These are phyloP conservation scores for Microhierax caerulescens DNA, from an alignment of 2,797 vertebrate genomes.

Conservation along the genomic window DNA sequence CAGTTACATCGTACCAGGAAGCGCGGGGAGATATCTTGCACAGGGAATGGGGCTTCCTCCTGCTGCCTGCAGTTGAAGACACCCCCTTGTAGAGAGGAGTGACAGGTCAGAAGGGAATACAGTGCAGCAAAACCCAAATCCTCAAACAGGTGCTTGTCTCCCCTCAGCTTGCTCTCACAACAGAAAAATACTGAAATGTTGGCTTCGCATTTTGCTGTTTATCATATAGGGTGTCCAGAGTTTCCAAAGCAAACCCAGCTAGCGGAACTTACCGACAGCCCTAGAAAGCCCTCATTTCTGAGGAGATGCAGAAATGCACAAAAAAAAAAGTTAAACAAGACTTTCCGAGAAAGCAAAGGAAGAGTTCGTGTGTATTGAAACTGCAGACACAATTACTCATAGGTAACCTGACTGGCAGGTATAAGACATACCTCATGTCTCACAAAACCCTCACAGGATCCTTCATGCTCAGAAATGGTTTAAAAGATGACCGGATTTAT, in stretches of 20 bases:
- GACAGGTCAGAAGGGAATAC: neutral
- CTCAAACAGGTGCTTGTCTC: neutral
- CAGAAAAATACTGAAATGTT: neutral
- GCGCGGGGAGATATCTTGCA: neutral
- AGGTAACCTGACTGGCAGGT: neutral
- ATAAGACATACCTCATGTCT: neutral
- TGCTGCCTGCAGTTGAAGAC: neutral
- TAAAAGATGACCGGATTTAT: neutral
- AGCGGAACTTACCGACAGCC: neutral
- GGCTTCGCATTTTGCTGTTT: neutral
- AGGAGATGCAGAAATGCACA: neutral
- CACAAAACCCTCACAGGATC: neutral
- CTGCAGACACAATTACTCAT: neutral
- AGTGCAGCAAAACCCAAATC: neutral
- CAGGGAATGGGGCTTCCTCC: neutral
- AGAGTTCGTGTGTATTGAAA: neutral
- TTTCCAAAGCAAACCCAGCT: neutral
- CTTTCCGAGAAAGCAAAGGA: neutral
- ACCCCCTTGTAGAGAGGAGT: neutral
- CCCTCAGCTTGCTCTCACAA: neutral
- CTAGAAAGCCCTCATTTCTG: neutral
- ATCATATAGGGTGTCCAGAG: neutral
- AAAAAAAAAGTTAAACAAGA: neutral
- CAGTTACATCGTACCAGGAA: rapidly evolving
- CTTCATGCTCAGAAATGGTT: neutral